Conservation (phyloP, 1,140 invertebrate genomes). For the Tetramorium alpestre region DNA sequence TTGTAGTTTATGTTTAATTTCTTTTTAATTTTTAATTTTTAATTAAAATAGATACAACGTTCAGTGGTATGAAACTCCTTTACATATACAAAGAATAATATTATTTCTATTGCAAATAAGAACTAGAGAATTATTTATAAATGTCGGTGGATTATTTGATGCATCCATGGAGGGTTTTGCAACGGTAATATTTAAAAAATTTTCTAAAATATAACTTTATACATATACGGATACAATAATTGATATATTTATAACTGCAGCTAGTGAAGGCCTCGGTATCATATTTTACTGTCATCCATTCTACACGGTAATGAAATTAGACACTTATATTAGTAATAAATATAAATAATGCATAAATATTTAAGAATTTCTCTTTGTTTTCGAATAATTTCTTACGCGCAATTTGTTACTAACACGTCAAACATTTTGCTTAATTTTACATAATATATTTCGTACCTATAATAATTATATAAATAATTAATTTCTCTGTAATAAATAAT, state of each 20-base stretch:
- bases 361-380: background rate
- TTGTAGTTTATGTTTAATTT: background rate
- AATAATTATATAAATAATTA: too few species aligned
- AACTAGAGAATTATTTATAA: background rate
- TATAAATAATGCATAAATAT: background rate
- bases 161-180: background rate
- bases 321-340: background rate
- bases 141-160: background rate
- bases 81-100: background rate
- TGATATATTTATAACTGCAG: background rate
- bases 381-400: background rate
- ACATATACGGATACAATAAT: background rate
- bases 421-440: background rate
- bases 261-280: background rate
- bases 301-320: background rate
- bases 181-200: background rate
- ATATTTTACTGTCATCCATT: constrained; percentile 19
- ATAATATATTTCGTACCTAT: background rate
- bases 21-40: too few species aligned
- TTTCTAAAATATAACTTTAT: background rate
- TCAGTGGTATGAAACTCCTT: background rate
- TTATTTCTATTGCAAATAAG: background rate
- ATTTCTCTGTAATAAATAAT: too few species aligned
- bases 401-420: background rate
- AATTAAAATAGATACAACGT: background rate